phyloP scores from a whole-genome alignment of 2,797 vertebrate species.

The Pangasius djambal region DNA sequence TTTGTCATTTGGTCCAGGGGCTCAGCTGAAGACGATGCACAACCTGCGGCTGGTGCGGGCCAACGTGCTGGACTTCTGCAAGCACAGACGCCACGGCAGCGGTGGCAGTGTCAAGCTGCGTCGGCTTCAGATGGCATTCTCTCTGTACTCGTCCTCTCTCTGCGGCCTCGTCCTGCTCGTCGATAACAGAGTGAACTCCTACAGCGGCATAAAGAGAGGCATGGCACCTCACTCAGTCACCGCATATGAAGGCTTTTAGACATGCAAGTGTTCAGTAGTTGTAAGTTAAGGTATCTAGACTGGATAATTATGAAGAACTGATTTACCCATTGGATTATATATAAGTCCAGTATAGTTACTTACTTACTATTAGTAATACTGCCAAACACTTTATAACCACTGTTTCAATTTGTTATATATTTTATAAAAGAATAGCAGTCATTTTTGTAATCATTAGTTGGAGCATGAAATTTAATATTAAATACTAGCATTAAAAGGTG shows the following conservation, averaged over 20 bases:
- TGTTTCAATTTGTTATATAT: neutral
- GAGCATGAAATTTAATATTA: neutral
- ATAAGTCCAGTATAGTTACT: neutral
- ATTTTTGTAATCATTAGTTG: neutral
- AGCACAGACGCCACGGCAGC: slow-evolving; percentile 86
- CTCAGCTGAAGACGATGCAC: slow-evolving; percentile 98
- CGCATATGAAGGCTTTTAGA: neutral
- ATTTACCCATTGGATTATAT: neutral
- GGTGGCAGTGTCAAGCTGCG: slow-evolving; percentile 91
- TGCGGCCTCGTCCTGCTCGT: slow-evolving; percentile 93
- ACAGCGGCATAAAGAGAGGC: slow-evolving; percentile 97
- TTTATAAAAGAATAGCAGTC: neutral
- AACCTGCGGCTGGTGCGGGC: slow-evolving; percentile 91
- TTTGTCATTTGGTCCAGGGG: slow-evolving; percentile 72
- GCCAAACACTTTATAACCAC: neutral
- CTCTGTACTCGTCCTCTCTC: slow-evolving; percentile 92
- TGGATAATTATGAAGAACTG: neutral
- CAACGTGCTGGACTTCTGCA: slow-evolving; percentile 92
- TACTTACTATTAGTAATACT: neutral
- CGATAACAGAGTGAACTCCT: slow-evolving; percentile 96
- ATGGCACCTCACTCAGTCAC: slow-evolving; percentile 18
- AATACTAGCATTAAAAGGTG: neutral
- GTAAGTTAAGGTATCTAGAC: neutral
- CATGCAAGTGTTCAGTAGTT: neutral
- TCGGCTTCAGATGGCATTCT: slow-evolving; percentile 91